Conservation (phyloP, 2,888 invertebrate genomes). For the Tridacna crocea region DNA sequence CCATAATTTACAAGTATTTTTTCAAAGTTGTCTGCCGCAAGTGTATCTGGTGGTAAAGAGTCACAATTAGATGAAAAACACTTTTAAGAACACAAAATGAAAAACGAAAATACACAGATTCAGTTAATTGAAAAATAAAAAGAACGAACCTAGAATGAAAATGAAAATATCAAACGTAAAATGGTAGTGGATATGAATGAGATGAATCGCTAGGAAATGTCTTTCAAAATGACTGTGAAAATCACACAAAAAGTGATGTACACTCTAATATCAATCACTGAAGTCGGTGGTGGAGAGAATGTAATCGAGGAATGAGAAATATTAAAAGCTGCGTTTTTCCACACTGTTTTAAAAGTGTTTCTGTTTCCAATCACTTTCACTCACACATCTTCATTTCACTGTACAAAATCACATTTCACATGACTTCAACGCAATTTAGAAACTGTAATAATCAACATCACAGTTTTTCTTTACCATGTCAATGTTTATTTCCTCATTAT, state of each 20-base stretch:
- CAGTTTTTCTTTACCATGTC: too few species aligned
- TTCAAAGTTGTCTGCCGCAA: too few species aligned
- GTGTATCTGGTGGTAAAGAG: too few species aligned
- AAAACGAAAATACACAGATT: background rate
- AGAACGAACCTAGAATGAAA: background rate
- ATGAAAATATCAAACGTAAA: slow-evolving; percentile 8
- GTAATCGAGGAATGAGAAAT: slow-evolving; percentile 20
- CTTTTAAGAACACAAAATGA: background rate
- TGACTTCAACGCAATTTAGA: too few species aligned
- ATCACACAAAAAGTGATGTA: slow-evolving; percentile 13
- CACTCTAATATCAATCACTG: slow-evolving; percentile 15
- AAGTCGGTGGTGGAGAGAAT: background rate
- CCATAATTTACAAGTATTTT: too few species aligned
- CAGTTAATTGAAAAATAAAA: background rate
- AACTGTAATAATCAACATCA: too few species aligned
- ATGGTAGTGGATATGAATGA: slow-evolving; percentile 49
- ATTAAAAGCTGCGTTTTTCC: background rate
- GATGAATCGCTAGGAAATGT: slow-evolving; percentile 9
- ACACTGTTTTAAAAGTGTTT: background rate
- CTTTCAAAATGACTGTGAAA: slow-evolving; percentile 1
- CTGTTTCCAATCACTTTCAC: too few species aligned
- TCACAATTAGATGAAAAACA: too few species aligned
- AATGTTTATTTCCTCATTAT: too few species aligned
- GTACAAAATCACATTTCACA: too few species aligned
- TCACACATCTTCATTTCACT: too few species aligned